Conservation (phyloP, 64 coral and sea anemone species). For the Actinia equina region DNA sequence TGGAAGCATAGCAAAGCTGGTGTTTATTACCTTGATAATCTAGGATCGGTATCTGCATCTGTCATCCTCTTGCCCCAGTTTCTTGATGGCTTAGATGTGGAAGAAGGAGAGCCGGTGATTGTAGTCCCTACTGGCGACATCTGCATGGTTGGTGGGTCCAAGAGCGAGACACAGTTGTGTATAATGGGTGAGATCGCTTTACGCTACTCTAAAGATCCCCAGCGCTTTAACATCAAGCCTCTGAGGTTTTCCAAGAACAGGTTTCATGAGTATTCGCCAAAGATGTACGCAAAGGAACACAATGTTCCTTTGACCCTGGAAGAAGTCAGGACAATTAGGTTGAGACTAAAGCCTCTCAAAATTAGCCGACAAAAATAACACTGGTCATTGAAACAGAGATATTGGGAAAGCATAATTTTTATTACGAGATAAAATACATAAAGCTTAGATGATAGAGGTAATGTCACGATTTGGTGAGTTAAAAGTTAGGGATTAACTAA, state of each 20-base stretch:
- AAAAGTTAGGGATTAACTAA: not conserved
- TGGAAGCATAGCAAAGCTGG: conserved; percentile 74
- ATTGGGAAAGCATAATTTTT: not conserved
- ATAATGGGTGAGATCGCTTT: conserved; percentile 83
- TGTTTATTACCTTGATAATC: conserved; percentile 64
- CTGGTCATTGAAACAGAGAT: not conserved
- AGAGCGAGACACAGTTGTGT: conserved; percentile 68
- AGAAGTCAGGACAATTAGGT: conserved; percentile 52
- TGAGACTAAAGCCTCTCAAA: conserved; percentile 59
- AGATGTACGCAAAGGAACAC: conserved; percentile 57
- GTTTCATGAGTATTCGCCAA: conserved; percentile 61
- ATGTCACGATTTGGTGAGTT: not conserved
- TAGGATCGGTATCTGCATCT: conserved; percentile 72
- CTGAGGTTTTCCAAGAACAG: conserved; percentile 57
- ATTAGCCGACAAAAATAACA: conserved; percentile 36
- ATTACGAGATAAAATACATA: not conserved
- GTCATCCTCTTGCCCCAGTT: conserved; percentile 67
- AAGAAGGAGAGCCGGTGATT: conserved; percentile 48
- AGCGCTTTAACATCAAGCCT: conserved; percentile 55
- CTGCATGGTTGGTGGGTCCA: conserved; percentile 67
- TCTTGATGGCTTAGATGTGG: conserved; percentile 59
- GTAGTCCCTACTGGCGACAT: conserved; percentile 60
- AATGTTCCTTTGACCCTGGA: conserved; percentile 58
- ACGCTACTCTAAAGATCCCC: conserved; percentile 52
- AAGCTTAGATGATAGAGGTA: not conserved